These are phyloP conservation scores for Botia kubotai DNA, from an alignment of 2,797 vertebrate genomes.

Conservation along the genomic window DNA sequence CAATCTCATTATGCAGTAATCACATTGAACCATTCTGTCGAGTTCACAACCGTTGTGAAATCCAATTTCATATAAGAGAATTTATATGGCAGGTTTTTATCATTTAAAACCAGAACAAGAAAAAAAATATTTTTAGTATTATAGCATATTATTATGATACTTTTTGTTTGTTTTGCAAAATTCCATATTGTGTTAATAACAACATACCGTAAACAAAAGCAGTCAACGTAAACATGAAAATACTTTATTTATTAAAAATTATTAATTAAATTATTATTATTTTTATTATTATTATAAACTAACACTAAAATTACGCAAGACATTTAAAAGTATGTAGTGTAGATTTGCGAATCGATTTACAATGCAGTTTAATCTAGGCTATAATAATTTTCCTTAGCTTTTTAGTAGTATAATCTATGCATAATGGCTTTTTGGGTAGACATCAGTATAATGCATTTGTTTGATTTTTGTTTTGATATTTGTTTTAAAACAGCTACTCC, in stretches of 20 bases:
- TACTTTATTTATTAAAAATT: no score
- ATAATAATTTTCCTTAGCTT: not conserved
- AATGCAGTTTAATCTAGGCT: not conserved
- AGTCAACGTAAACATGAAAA: no score
- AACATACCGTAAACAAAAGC: no score
- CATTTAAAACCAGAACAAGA: not conserved
- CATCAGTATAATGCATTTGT: conserved; percentile 10
- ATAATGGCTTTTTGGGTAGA: not conserved
- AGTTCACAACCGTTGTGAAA: not conserved
- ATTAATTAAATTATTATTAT: no score
- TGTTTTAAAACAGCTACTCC: conserved; percentile 84
- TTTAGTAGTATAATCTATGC: not conserved
- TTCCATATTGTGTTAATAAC: no score
- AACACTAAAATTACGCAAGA: no score
- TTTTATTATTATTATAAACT: no score
- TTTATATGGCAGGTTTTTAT: not conserved
- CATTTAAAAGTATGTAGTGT: no score
- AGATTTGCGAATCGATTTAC: no score
- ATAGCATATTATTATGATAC: not conserved
- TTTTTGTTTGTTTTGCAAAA: no score
- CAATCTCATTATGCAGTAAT: not conserved
- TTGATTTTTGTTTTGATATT: not conserved
- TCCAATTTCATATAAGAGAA: not conserved
- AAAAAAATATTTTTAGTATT: not conserved
- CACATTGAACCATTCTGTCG: not conserved